Percentiles rank a stretch among this genome's conserved stretches.
Conservation (phyloP, 2,113 vertebrate species). For the Vulpes vulpes region DNA sequence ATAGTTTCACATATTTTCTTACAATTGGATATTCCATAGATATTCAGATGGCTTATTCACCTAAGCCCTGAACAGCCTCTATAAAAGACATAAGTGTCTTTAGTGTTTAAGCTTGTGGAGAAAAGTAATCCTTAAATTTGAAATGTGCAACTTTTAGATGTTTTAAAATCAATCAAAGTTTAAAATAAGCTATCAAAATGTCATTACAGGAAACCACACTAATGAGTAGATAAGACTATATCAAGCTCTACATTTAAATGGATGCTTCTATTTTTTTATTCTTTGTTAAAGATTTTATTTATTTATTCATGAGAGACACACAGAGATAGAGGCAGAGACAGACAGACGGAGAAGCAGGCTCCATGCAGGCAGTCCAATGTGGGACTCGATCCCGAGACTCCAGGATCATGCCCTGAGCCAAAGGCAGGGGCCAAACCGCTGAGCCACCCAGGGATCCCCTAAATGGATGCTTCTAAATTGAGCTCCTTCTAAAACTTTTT, state of each 20-base stretch:
- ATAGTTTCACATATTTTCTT: neutral
- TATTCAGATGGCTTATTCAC: constrained; percentile 38
- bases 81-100: neutral
- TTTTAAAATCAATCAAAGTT: constrained; percentile 59
- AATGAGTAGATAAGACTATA: neutral
- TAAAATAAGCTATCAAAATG: constrained; percentile 60
- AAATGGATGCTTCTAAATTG: neutral
- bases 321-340: too few species aligned
- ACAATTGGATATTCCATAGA: neutral
- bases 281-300: too few species aligned
- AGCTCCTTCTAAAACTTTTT: constrained; percentile 17
- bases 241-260: neutral
- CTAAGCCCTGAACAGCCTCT: neutral
- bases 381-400: too few species aligned
- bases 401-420: too few species aligned
- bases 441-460: neutral
- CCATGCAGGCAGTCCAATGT: too few species aligned
- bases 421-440: too few species aligned
- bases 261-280: neutral
- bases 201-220: neutral
- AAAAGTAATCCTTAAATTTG: constrained; percentile 42
- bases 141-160: constrained; percentile 10
- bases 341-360: too few species aligned
- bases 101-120: neutral
- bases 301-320: too few species aligned